phyloP scores from a whole-genome alignment of 2,113 vertebrate genomes.

The Nyctibius bracteatus region DNA sequence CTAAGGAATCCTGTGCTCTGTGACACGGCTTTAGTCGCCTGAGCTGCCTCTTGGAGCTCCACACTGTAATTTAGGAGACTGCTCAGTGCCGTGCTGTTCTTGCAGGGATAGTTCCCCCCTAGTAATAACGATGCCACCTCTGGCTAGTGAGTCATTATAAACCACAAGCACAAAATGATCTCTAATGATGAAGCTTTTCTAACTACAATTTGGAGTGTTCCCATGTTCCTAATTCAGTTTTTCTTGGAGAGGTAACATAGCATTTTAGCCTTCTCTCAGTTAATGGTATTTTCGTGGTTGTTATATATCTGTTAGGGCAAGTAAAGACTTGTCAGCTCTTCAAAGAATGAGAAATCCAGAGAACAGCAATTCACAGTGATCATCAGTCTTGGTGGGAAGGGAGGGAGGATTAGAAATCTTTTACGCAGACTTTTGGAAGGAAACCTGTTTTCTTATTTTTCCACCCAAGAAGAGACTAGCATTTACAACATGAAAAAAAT shows the following conservation, averaged over 20 bases:
- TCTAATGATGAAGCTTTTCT: slow-evolving; percentile 17
- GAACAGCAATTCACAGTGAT: neutral
- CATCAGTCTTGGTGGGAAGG: neutral
- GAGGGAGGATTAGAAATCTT: neutral
- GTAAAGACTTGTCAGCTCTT: neutral
- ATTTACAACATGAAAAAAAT: neutral
- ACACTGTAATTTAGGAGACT: slow-evolving; percentile 48
- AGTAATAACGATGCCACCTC: slow-evolving; percentile 16
- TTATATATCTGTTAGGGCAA: neutral
- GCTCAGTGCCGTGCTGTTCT: neutral
- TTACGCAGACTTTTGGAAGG: neutral
- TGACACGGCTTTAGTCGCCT: neutral
- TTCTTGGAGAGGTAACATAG: neutral
- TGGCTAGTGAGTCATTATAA: slow-evolving; percentile 17
- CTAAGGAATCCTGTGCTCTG: neutral
- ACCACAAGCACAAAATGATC: neutral
- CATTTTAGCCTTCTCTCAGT: neutral
- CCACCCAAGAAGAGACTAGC: neutral
- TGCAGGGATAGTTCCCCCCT: neutral
- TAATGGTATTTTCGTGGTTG: neutral
- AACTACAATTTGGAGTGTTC: neutral
- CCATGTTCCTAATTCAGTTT: neutral
- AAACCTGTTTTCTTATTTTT: neutral
- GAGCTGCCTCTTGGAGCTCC: slow-evolving; percentile 37
- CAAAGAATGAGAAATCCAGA: neutral